Base-by-base conservation (phyloP, 2,888 invertebrate genomes). In the Amblyteles armatorius region DNA sequence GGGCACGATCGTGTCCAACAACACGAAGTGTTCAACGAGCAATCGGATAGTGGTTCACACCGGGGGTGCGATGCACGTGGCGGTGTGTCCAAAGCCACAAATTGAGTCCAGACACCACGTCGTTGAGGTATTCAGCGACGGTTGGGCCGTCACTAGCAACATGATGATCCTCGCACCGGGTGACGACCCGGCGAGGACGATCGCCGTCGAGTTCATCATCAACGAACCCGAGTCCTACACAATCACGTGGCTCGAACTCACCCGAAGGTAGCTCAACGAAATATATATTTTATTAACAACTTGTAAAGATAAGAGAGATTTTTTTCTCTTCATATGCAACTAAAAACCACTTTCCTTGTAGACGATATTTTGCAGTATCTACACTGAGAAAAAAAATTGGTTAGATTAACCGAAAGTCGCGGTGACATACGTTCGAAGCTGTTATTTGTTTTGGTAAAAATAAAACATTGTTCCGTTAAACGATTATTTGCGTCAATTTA, bases 121-220 rank as follows among this genome's bases (percentile, higher is more conserved):
- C 87, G 97, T 97, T 26, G 97, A 97, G 94, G 96, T 98, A 71
- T 98, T 98, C 93, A 98, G 97, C 68, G 97, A 97, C 89, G 98
- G 98, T 50, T 98, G 98, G 98, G 93, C 94, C 83, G 91, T 94
- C 84, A 93, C 94, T 87, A 94, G 93, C 52, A 81, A 79, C 74
- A 92, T 94, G 90, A 88, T 91, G 87, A 86, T 93, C 50, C 87
- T 92, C 4, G 90, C 95, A 33, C 95, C 96, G 60, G 96, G 95
- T 80, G 94, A 95, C 52, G 96, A 96, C 91, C 95, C 96, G 90
- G 95, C 96, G 0, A 95, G 97, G 84, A 96, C 96, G 40, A 95
- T 98, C 48, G 96, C 97, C 77, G 96, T 98, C 0, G 98, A 98
- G 91, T 97, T 98, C 89, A 94, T 97, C 86, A 96, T 97, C 55